Conservation (phyloP, 2,888 invertebrate species). For the Ceratothoa steindachneri region DNA sequence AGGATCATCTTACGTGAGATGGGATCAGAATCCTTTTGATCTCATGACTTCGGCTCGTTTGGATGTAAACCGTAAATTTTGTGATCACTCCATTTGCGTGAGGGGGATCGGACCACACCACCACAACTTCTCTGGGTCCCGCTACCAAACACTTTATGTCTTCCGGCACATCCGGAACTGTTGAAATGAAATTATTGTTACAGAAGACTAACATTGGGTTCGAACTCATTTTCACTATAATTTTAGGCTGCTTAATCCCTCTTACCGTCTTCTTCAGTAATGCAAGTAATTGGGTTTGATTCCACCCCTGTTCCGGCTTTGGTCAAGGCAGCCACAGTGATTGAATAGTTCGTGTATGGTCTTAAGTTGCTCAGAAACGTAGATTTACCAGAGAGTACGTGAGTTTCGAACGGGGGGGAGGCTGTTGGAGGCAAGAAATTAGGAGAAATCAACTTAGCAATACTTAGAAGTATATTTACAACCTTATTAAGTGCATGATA, state of each 20-base stretch:
- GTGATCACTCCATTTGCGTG: constrained; percentile 72
- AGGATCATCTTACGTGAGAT: background rate
- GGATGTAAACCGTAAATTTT: constrained; percentile 58
- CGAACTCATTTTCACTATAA: no score
- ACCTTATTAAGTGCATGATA: no score
- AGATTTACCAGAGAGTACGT: background rate
- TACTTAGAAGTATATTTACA: no score
- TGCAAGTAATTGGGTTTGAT: constrained; percentile 53
- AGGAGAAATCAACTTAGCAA: no score
- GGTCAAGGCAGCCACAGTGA: constrained; percentile 55
- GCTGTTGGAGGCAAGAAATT: no score
- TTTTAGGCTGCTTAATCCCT: no score
- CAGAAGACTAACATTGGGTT: no score
- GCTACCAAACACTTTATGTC: constrained; percentile 75
- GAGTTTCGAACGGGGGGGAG: background rate
- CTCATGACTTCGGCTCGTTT: background rate
- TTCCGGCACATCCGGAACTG: constrained; percentile 73
- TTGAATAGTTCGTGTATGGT: constrained; percentile 56
- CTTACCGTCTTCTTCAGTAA: constrained; percentile 56
- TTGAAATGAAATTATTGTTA: no score
- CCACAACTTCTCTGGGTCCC: constrained; percentile 67
- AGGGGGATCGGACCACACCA: constrained; percentile 72
- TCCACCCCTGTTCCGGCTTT: constrained; percentile 55
- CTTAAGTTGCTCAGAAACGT: constrained; percentile 51
- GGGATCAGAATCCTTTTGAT: constrained; percentile 15